These are phyloP conservation scores for Tortricodes alternella DNA, from an alignment of 2,888 invertebrate species.

Conservation along the genomic window DNA sequence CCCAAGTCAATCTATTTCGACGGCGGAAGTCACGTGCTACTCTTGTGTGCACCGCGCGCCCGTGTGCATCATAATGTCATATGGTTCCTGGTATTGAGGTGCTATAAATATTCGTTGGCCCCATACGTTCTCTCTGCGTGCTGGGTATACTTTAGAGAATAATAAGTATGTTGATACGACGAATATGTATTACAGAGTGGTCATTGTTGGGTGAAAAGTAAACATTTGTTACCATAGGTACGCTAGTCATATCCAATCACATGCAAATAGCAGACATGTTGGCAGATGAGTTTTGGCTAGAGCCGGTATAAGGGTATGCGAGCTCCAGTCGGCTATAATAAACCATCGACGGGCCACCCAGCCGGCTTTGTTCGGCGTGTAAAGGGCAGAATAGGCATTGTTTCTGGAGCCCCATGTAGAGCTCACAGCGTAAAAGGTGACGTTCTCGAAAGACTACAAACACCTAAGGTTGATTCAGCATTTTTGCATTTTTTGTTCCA, in stretches of 20 bases:
- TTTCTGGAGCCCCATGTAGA: constrained; percentile 46
- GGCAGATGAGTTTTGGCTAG: not conserved
- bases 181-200: not conserved
- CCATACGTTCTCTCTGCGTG: constrained; percentile 15
- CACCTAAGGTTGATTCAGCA: constrained; percentile 16
- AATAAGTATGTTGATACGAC: too few relatives aligned
- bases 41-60: constrained; percentile 47
- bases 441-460: constrained; percentile 48
- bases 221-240: not conserved
- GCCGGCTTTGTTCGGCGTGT: constrained; percentile 52
- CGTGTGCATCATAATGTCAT: constrained; percentile 67
- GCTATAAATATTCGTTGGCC: constrained; percentile 65
- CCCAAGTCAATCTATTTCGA: constrained; percentile 42
- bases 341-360: constrained; percentile 63
- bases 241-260: not conserved
- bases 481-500: not conserved
- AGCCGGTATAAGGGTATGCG: not conserved
- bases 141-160: not conserved
- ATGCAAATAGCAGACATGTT: not conserved
- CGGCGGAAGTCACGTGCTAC: constrained; percentile 71
- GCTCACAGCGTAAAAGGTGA: constrained; percentile 56
- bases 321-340: constrained; percentile 31
- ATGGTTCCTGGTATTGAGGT: constrained; percentile 63
- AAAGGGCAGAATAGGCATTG: constrained; percentile 56
- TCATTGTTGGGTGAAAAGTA: not conserved